Base-by-base conservation (phyloP, 2,113 vertebrate genomes). In the Pituophis catenifer region DNA sequence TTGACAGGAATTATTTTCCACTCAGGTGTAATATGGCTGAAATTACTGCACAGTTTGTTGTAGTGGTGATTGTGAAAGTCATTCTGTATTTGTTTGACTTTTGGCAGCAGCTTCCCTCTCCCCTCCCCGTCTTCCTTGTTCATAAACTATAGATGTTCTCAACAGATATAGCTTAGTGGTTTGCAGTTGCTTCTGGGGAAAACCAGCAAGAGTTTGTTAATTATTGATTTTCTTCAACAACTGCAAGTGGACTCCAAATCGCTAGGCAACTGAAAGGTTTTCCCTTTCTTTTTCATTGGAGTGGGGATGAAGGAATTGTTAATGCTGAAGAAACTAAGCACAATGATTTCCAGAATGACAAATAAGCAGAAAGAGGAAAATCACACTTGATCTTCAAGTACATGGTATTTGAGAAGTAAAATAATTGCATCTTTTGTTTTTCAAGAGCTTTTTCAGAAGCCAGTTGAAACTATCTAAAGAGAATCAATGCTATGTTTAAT, bases 361-460 rank as follows among this genome's bases (percentile, higher is more conserved):
- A 81, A 81, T 19, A 81, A 75, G n/a, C 2, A 81, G n/a, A 44
- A 21, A 19, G 8, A 81, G 75, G 33, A 81, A 81, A 81, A 38
- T 44, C 33, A 9, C 33, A 81, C 17, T 81, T 81, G 17, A 81
- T 44, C 33, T 81, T 81, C 33, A 44, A 8, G 17, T 17, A 21
- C 33, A 44, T 19, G 3, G 17, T 21, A 23, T 44, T 10, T 89
- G 44, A 29, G 10, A 24, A 89, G 81, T 52, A 81, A 89, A 33
- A 91, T 57, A 2, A 89, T 38, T 44, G 75, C 75, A 13, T 5
- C 4, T 0, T 94, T 87, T 2, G 0, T 29, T 62, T 86, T 75
- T 26, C 33, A 33, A 15, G 8, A 1, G 88, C 8, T 0, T 9
- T 89, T 17, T 33, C 0, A 59, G 91, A 52, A 29, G 0, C 0